A percentile compares a stretch with the other conserved stretches of the same genome.
Conservation (phyloP, 2,113 vertebrate species). For the Tiliqua scincoides region DNA sequence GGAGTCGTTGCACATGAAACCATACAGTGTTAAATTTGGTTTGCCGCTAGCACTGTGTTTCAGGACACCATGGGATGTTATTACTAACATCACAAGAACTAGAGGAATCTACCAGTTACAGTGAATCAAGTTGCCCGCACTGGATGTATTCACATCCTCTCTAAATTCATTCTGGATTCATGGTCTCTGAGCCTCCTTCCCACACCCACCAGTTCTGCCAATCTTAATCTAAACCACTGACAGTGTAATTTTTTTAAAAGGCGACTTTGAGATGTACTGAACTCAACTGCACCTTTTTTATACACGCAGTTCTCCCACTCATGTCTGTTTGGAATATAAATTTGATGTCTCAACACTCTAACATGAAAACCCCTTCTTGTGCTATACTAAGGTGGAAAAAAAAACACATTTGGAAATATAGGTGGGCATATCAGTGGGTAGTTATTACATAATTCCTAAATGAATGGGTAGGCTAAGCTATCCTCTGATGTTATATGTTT, state of each 20-base stretch:
- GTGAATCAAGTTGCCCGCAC: background rate
- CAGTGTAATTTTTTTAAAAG: fast-evolving
- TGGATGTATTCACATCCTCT: background rate
- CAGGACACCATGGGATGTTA: background rate
- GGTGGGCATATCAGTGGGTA: background rate
- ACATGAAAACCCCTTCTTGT: fast-evolving
- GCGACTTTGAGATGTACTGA: background rate
- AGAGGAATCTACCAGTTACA: background rate
- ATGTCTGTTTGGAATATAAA: background rate
- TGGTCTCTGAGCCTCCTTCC: background rate
- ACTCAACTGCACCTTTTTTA: background rate
- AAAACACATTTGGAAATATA: fast-evolving
- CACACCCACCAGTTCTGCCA: background rate
- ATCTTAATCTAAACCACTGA: background rate
- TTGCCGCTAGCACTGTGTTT: background rate
- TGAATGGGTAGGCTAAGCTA: background rate
- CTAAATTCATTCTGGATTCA: background rate
- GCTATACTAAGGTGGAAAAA: background rate
- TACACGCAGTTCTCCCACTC: fast-evolving
- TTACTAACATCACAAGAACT: background rate
- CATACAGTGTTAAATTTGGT: background rate
- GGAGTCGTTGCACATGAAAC: background rate
- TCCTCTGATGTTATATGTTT: background rate
- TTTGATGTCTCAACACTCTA: background rate
- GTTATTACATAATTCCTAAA: background rate